Evolutionary conservation across 2,797 vertebrate genomes (phyloP), one percentile per base, ranked within the genome.

Genomic region (Diplodus puntazzo): DNA sequence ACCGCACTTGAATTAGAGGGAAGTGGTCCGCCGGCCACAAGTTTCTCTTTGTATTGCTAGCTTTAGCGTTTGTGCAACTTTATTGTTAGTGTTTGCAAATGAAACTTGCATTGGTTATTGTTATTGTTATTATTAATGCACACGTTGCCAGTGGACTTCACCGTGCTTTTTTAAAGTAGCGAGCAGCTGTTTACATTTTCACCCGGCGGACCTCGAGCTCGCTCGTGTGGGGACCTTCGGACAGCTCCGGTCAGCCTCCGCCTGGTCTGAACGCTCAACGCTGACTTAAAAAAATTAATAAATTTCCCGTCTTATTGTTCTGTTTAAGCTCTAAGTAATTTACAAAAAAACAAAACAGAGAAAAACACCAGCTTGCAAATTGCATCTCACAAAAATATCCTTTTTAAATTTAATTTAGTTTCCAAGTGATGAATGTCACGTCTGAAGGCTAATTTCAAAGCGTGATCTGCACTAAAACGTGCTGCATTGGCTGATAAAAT

Each of bases 11-110:
- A 77, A 57, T 85, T 90, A 69, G 75, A 3, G 3, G 30, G 81
- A 88, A 92, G 90, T 82, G 73, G 58, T 77, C 69, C 59, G 10
- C 54, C 59, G 82, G 55, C 30, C 66, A 30, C 65, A 82, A 87
- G 70, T 89, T 90, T 86, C 43, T 54, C 18, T 14, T 1, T 25
- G 42, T 21, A 23, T 79, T 60, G 18, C 64, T 5, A 3, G 11
- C 12, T 45, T 20, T 4, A 0, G n/a, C 50, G 34, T 60, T 79
- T 49, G 4, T 45, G 67, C 59, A 61, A 63, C 54, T 63, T 68
- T 23, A 2, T 62, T 52, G 13, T 83, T 77, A 59, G 30, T 30
- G 30, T 30, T 30, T 25, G 25, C 25, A 25, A 25, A 25, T 25
- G 25, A 25, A 25, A 25, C 25, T 87, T 86, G 1, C 3, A 5